Evolutionary conservation across 2,797 vertebrate species (phyloP).

Genomic region (Intellagama lesueurii): DNA sequence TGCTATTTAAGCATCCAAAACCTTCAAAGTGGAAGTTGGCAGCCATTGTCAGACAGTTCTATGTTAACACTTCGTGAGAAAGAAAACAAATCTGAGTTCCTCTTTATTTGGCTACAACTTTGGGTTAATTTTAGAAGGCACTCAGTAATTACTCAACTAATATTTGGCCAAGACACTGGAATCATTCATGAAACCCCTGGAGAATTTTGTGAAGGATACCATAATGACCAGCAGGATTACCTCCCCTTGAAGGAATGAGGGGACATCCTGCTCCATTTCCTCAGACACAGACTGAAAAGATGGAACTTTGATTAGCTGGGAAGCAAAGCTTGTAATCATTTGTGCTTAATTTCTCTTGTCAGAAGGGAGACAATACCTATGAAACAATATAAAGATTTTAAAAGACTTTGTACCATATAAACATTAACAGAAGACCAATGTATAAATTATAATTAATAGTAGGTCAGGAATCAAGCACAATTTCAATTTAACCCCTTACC

Average conservation of each 20-base stretch:
- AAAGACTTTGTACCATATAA: neutral
- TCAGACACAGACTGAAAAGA: constrained; percentile 27
- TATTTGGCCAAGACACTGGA: constrained; percentile 47
- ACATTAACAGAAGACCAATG: neutral
- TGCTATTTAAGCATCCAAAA: neutral
- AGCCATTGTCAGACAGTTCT: accelerated
- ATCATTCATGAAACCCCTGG: constrained; percentile 43
- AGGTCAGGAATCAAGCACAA: constrained; percentile 3
- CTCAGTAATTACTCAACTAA: constrained; percentile 65
- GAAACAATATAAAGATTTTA: neutral
- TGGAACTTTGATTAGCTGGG: neutral
- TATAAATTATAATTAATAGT: neutral
- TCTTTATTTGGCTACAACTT: constrained; percentile 59
- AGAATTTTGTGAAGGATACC: constrained; percentile 14
- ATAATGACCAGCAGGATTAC: constrained; percentile 30
- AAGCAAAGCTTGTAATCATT: constrained; percentile 45
- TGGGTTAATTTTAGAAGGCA: constrained; percentile 57
- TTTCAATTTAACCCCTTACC: neutral
- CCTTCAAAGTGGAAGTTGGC: neutral
- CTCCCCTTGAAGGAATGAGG: constrained; percentile 22
- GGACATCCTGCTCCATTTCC: constrained; percentile 19
- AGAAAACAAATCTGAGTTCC: constrained; percentile 43
- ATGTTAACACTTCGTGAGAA: constrained; percentile 50
- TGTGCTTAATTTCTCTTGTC: constrained; percentile 63
- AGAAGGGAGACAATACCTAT: constrained; percentile 5